Conservation (phyloP, 2,797 vertebrate genomes). For the Apogon talboti region DNA sequence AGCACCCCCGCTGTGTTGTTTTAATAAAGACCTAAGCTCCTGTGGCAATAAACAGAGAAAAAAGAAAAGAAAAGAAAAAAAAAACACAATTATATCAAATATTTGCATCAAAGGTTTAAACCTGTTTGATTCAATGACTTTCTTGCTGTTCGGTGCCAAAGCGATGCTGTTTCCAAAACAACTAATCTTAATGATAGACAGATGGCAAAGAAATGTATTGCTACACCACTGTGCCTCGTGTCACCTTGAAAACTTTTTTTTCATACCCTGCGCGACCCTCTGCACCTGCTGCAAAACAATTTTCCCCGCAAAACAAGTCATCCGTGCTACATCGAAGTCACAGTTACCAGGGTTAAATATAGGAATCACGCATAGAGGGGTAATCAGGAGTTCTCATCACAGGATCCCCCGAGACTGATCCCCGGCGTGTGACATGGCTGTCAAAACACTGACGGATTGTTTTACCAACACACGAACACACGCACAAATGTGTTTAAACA, state of each 20-base stretch:
- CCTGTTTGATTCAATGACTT: conserved; percentile 34
- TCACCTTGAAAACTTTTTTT: conserved; percentile 76
- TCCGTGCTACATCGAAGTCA: conserved; percentile 44
- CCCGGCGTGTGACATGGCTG: conserved; percentile 74
- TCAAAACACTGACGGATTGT: conserved; percentile 82
- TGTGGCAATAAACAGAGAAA: conserved; percentile 14
- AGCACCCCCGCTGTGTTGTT: not conserved
- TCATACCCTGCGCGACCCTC: conserved; percentile 53
- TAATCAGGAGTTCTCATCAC: conserved; percentile 75
- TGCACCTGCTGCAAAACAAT: conserved; percentile 70
- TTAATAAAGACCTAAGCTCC: conserved; percentile 1
- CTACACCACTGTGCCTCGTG: conserved; percentile 59
- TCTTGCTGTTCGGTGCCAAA: conserved; percentile 20
- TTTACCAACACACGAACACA: conserved; percentile 61
- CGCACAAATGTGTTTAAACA: conserved; percentile 13
- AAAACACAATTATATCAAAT: conserved; percentile 3
- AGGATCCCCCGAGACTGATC: conserved; percentile 76
- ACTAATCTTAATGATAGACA: conserved; percentile 72
- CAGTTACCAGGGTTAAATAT: conserved; percentile 73
- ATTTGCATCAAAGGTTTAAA: conserved; percentile 13
- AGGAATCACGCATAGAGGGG: conserved; percentile 66
- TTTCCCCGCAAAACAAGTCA: conserved; percentile 57
- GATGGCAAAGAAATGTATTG: conserved; percentile 60
- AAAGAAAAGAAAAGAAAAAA: not conserved
- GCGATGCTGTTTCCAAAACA: conserved; percentile 43